Evolutionary conservation across 2,113 vertebrate species (phyloP), one percentile per base, ranked within the genome.

Genomic region (Passer domesticus): DNA sequence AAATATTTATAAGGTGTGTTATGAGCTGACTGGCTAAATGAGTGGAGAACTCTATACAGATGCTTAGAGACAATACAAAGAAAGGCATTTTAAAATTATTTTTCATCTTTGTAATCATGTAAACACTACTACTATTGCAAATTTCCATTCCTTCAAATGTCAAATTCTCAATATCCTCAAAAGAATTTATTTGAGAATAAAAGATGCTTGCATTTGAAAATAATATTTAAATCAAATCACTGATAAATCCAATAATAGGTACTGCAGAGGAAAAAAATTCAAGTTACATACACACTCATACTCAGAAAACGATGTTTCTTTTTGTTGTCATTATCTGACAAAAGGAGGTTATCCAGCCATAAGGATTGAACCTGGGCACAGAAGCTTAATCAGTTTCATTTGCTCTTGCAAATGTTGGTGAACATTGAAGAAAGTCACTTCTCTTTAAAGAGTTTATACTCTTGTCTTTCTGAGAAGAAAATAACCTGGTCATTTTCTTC

Each of bases 401-500:
- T 64, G 35, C 31, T 59, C 12, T 64, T 60, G 46, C 1, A 73
- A 23, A 39, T 67, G 49, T 75, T 81, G 56, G 6, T 55, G 50
- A 80, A 94, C 52, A 12, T 11, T 43, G 19, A 78, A 41, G 22
- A 35, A 77, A 93, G 46, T 91, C 9, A 46, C 14, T 88, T 89
- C 41, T 56, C 46, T 94, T 73, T 60, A 87, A 52, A 78, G 49
- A 94, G 44, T 87, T 92, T 33, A 31, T 91, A 10, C 4, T 79
- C 18, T 8, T 73, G 23, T 73, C 44, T 73, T 89, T 90, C 19
- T 33, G 44, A 91, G 46, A 87, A 89, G 37, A 93, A 91, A 80
- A 95, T 67, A 96, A 50, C 19, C 8, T 58, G 39, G 63, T 88
- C 3, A 41, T 73, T 96, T 95, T 84, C 77, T 87, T 88, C 70